phyloP scores from a whole-genome alignment of 1,140 invertebrate genomes.

The Chironomus striatipennis region DNA sequence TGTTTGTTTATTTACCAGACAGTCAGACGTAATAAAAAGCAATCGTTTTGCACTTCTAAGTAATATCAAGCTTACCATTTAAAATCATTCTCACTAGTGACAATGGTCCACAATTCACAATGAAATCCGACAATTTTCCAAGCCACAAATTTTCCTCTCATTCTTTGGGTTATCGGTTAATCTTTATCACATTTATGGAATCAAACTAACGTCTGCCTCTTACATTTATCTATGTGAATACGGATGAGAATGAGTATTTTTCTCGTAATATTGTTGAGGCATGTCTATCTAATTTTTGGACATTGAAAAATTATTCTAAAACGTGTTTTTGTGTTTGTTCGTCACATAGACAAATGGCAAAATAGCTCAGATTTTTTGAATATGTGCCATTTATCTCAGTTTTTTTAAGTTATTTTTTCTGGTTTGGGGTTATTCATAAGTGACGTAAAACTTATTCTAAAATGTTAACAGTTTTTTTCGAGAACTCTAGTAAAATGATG shows the following conservation, averaged over 20 bases:
- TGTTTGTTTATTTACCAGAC: too few relatives aligned
- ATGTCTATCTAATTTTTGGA: neutral
- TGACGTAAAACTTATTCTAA: too few relatives aligned
- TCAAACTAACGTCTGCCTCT: neutral
- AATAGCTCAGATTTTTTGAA: slow-evolving; percentile 1
- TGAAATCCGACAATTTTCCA: slow-evolving; percentile 8
- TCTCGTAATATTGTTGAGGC: neutral
- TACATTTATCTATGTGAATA: neutral
- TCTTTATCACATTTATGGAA: slow-evolving; percentile 14
- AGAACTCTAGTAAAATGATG: too few relatives aligned
- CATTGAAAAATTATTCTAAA: slow-evolving; percentile 16
- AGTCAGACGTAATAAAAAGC: too few relatives aligned
- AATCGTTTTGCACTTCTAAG: too few relatives aligned
- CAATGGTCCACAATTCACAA: neutral
- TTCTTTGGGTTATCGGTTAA: neutral
- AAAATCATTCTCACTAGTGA: too few relatives aligned
- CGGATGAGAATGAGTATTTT: neutral
- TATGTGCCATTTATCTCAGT: neutral
- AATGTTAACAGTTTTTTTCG: too few relatives aligned
- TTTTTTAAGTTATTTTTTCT: neutral
- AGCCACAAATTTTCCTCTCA: slow-evolving; percentile 7
- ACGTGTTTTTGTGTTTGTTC: neutral
- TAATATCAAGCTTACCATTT: too few relatives aligned
- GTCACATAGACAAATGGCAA: neutral
- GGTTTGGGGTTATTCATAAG: neutral